Evolutionary conservation across 2,113 vertebrate genomes (phyloP), one percentile per base, ranked within the genome.

Genomic region (Stigmatopora nigra): DNA sequence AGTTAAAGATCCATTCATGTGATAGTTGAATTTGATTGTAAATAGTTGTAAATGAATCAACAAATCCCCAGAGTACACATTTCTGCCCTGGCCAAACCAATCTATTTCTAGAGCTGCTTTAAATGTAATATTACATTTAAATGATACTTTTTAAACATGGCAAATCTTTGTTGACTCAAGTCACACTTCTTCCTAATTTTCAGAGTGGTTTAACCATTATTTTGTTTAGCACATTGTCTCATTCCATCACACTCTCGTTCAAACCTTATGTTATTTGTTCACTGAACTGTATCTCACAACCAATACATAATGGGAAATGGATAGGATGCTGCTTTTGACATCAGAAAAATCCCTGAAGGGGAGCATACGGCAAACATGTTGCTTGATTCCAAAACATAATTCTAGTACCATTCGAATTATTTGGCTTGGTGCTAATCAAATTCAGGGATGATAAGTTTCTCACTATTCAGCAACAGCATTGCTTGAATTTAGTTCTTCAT

Each of bases 311-410:
- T 52, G 5, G 5, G 10, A 14, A 53, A 14, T 25, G 11, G 0
- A 13, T 53, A 78, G 79, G 69, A 77, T 82, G 72, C 74, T 74
- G 53, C 64, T 47, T 49, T 60, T 59, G 71, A 68, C 56, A 81
- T 85, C 64, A 73, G 64, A 62, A 81, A 77, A 80, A 82, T 49
- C 62, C 53, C 76, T 77, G 80, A 85, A 84, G 80, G 83, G 76
- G 84, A 74, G 65, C 78, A 79, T 82, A 79, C 83, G 83, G 83
- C 78, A 80, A 80, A 76, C 86, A 82, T 78, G 71, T 63, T 65
- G 77, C 79, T 87, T 84, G 78, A 71, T 63, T 74, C 17, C 65
- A 63, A 69, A 79, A 56, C 75, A 61, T 68, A 41, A 59, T 69
- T 71, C 67, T 71, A 65, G 73, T 75, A 76, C 63, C 82, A 84